phyloP scores from a whole-genome alignment of 1,140 invertebrate species.

The Paraescarpia echinospica region DNA sequence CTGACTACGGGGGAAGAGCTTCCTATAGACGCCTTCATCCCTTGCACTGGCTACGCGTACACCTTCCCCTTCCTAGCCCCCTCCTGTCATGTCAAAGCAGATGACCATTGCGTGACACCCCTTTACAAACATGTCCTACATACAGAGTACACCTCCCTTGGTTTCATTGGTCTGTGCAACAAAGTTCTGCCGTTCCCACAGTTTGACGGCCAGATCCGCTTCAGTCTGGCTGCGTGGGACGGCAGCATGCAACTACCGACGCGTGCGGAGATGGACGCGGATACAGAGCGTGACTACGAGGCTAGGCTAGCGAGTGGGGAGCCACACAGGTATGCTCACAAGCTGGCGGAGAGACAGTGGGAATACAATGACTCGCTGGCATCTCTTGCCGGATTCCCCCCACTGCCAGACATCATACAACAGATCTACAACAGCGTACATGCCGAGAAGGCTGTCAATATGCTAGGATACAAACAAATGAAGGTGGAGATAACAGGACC shows the following conservation, averaged over 20 bases:
- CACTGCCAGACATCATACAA: constrained; percentile 60
- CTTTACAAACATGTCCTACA: constrained; percentile 86
- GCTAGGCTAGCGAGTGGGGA: constrained; percentile 63
- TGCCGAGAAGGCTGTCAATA: not conserved
- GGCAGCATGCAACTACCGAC: constrained; percentile 68
- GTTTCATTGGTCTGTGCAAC: constrained; percentile 79
- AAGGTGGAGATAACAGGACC: not conserved
- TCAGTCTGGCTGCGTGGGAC: constrained; percentile 69
- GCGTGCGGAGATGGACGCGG: constrained; percentile 68
- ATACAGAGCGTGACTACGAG: constrained; percentile 65
- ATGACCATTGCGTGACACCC: constrained; percentile 77
- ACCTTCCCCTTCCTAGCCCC: constrained; percentile 78
- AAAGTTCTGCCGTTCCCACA: constrained; percentile 81
- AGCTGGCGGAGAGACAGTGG: constrained; percentile 70
- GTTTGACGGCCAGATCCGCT: constrained; percentile 82
- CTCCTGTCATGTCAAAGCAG: constrained; percentile 70
- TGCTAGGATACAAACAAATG: not conserved
- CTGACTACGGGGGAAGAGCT: not conserved
- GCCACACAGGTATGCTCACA: constrained; percentile 70
- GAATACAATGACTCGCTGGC: constrained; percentile 72
- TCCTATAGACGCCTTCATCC: constrained; percentile 68
- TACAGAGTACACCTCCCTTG: constrained; percentile 74
- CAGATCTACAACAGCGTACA: constrained; percentile 7
- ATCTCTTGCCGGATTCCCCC: constrained; percentile 63
- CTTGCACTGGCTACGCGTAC: constrained; percentile 83